phyloP scores from a whole-genome alignment of 1,140 invertebrate genomes.

The Drosophila baimaii region DNA sequence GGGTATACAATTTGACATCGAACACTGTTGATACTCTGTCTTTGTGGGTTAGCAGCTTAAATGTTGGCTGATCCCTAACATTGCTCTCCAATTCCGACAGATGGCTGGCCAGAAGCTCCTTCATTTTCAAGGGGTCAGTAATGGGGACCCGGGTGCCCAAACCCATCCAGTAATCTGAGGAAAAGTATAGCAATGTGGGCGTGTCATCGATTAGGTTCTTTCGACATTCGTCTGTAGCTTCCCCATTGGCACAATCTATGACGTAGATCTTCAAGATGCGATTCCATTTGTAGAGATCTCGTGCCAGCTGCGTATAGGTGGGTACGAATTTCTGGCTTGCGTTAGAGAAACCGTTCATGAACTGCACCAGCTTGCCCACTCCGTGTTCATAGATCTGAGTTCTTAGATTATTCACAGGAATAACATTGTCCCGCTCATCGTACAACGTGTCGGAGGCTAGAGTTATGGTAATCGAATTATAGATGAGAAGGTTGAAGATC shows the following conservation, averaged over 20 bases:
- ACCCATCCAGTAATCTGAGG: neutral
- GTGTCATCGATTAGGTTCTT: neutral
- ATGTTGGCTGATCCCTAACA: slow-evolving; percentile 1
- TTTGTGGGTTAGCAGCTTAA: slow-evolving; percentile 11
- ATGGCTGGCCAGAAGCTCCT: neutral
- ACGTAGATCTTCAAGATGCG: slow-evolving; percentile 81
- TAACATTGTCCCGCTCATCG: neutral
- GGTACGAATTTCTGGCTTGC: neutral
- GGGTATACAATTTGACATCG: neutral
- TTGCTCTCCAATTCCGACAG: neutral
- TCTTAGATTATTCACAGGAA: neutral
- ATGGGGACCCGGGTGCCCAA: neutral
- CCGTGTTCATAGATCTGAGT: neutral
- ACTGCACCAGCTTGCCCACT: neutral
- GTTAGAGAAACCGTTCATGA: neutral
- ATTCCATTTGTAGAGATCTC: neutral
- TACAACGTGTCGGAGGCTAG: neutral
- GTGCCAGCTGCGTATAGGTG: neutral
- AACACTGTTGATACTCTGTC: neutral
- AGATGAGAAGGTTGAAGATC: too few species aligned
- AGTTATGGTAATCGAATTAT: too few species aligned
- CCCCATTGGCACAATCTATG: slow-evolving; percentile 90
- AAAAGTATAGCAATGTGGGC: neutral
- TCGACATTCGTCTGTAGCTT: slow-evolving; percentile 85
- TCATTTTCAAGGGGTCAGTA: neutral